A percentile compares a stretch with the other conserved stretches of the same genome.
These are phyloP conservation scores for Malthinus seriepunctatus DNA, from an alignment of 2,888 invertebrate species.

Conservation along the genomic window DNA sequence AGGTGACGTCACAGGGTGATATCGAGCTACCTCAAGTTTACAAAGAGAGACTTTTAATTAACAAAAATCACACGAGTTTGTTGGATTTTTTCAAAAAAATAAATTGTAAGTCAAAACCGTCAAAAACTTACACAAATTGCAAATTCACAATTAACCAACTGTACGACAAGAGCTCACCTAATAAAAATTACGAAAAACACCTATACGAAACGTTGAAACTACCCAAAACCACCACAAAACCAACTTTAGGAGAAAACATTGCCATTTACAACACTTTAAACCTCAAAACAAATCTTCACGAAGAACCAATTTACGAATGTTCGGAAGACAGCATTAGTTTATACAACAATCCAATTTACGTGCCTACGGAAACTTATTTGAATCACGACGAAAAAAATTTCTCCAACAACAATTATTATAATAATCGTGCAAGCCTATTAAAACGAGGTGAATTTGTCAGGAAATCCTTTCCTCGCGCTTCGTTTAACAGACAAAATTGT, in stretches of 20 bases:
- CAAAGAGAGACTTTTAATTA: constrained; percentile 41
- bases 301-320: constrained; percentile 53
- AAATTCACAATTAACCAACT: constrained; percentile 43
- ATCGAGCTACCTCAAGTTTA: constrained; percentile 43
- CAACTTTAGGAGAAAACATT: constrained; percentile 37
- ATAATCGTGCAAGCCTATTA: background rate
- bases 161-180: constrained; percentile 4
- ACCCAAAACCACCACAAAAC: constrained; percentile 8
- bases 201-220: background rate
- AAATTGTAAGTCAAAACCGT: constrained; percentile 36
- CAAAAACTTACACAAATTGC: constrained; percentile 15
- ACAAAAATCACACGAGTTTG: constrained; percentile 15
- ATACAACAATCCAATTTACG: constrained; percentile 52
- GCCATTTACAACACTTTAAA: constrained; percentile 46
- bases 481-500: constrained; percentile 6
- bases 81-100: constrained; percentile 31
- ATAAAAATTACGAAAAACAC: background rate
- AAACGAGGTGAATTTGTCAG: background rate
- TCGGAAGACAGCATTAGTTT: constrained; percentile 50
- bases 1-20: constrained; percentile 30
- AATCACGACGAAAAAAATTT: constrained; percentile 16
- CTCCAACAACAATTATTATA: constrained; percentile 9
- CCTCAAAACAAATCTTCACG: constrained; percentile 48
- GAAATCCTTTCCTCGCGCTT: background rate
- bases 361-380: constrained; percentile 26